These are phyloP conservation scores for Paracanthobrama guichenoti DNA, from an alignment of 2,113 vertebrate species.

Conservation along the genomic window DNA sequence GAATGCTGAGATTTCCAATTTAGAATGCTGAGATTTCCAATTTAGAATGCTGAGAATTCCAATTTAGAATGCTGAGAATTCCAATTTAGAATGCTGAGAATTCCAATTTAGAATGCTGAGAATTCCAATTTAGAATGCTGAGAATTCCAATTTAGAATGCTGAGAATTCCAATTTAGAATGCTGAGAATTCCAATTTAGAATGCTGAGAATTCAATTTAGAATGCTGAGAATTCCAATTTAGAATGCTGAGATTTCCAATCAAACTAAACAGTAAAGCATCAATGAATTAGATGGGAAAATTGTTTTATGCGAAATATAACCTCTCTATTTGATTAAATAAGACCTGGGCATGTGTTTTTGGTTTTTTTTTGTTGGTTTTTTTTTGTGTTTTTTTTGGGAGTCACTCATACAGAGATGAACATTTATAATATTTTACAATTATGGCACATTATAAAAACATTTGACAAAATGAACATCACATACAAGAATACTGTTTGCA, in stretches of 20 bases:
- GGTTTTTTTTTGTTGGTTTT: no score
- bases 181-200: background rate
- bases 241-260: background rate
- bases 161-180: background rate
- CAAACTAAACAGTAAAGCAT: background rate
- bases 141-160: background rate
- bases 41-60: no score
- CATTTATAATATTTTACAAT: slow-evolving; percentile 25
- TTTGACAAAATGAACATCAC: slow-evolving; percentile 13
- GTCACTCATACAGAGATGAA: background rate
- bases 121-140: no score
- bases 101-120: background rate
- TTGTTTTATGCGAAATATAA: no score
- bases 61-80: background rate
- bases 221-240: background rate
- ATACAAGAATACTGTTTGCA: slow-evolving; percentile 8
- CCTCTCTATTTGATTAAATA: no score
- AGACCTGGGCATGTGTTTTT: background rate
- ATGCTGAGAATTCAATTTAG: background rate
- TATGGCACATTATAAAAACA: slow-evolving; percentile 25
- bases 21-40: background rate
- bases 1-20: no score
- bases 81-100: no score
- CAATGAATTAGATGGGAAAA: background rate
- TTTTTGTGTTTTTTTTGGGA: background rate